phyloP scores from a whole-genome alignment of 2,888 invertebrate genomes.

The Parnassius orleans region DNA sequence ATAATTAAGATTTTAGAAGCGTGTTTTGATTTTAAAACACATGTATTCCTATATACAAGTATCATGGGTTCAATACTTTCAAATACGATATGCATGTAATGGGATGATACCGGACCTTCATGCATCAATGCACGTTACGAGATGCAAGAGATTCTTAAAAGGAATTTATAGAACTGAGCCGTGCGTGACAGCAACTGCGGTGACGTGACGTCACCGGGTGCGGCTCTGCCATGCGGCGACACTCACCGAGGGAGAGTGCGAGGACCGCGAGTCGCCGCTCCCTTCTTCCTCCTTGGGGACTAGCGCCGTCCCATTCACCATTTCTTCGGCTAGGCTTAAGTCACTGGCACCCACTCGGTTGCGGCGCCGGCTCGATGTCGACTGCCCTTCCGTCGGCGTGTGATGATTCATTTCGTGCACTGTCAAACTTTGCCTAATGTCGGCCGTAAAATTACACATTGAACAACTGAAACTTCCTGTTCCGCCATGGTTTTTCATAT shows the following conservation, averaged over 20 bases:
- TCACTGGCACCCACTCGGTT: conserved; percentile 89
- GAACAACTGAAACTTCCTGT: conserved; percentile 92
- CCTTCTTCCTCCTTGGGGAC: conserved; percentile 73
- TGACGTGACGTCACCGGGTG: conserved; percentile 69
- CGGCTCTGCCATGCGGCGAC: conserved; percentile 50
- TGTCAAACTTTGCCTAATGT: conserved; percentile 94
- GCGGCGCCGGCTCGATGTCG: conserved; percentile 80
- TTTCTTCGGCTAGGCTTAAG: conserved; percentile 57
- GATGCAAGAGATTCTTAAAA: conserved; percentile 41
- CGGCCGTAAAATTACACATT: conserved; percentile 94
- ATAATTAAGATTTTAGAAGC: too few species aligned
- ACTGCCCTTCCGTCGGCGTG: conserved; percentile 88
- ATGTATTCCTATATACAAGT: too few species aligned
- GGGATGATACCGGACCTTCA: conserved; percentile 31
- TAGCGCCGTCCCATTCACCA: conserved; percentile 49
- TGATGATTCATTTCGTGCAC: conserved; percentile 96
- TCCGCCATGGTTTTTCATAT: conserved; percentile 95
- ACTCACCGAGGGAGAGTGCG: conserved; percentile 71
- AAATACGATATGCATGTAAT: conserved; percentile 27
- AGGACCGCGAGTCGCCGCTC: conserved; percentile 74
- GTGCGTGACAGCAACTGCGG: conserved; percentile 48
- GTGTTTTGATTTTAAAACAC: too few species aligned
- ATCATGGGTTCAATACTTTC: too few species aligned
- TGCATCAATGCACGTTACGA: conserved; percentile 37
- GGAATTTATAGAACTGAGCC: conserved; percentile 30